Conservation (phyloP, 2,113 vertebrate genomes). For the Pardalotus punctatus region DNA sequence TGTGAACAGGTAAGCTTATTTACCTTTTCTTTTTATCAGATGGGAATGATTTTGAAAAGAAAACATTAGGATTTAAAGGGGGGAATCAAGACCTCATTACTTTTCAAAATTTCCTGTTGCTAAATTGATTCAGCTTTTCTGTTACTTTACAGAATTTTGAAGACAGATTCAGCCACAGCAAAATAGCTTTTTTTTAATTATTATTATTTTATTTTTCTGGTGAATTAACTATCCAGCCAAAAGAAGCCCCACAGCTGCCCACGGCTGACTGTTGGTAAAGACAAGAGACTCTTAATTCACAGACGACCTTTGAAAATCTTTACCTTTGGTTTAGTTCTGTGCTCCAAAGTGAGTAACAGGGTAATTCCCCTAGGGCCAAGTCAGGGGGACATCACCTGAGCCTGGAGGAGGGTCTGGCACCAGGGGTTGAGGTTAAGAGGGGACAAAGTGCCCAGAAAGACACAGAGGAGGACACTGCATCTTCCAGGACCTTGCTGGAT, state of each 20-base stretch:
- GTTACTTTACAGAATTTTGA: background rate
- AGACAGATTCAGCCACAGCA: background rate
- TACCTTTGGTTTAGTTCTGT: background rate
- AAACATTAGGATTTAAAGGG: background rate
- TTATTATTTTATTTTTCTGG: background rate
- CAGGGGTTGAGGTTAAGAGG: background rate
- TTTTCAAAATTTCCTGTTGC: background rate
- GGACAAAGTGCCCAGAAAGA: background rate
- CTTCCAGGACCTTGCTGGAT: background rate
- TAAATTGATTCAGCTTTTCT: background rate
- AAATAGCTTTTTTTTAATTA: background rate
- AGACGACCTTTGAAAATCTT: background rate
- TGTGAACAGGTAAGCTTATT: background rate
- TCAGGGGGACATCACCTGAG: background rate
- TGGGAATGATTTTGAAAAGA: background rate
- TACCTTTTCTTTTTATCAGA: background rate
- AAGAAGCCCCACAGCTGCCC: background rate
- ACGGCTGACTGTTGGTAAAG: background rate
- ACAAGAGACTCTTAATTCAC: background rate
- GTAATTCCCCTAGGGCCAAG: background rate
- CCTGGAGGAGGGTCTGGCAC: background rate
- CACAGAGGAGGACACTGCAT: background rate
- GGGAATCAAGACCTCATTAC: conserved; percentile 10
- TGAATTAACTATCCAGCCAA: background rate
- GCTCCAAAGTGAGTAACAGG: background rate